Percentiles rank a stretch among this genome's conserved stretches.
These are phyloP conservation scores for Carassius auratus DNA, from an alignment of 2,113 vertebrate genomes.

Conservation along the genomic window DNA sequence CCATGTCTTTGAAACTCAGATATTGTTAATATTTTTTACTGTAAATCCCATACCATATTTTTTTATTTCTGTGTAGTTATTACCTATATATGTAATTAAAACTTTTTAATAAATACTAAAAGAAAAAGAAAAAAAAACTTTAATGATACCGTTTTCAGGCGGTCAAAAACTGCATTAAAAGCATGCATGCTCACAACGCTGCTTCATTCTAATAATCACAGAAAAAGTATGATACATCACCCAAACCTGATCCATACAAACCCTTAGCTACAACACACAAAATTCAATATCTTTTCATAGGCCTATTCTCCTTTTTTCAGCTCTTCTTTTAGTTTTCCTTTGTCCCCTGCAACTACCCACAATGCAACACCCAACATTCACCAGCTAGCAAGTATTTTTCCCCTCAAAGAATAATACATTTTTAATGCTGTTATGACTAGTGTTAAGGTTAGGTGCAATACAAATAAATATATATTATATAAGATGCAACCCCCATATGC, in stretches of 20 bases:
- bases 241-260: neutral
- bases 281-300: neutral
- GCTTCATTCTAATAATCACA: neutral
- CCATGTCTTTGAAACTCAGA: no score
- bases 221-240: neutral
- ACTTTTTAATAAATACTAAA: neutral
- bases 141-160: neutral
- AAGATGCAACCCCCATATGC: neutral
- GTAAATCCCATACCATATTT: neutral
- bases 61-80: neutral
- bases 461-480: neutral
- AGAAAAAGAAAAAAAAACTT: no score
- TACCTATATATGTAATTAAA: neutral
- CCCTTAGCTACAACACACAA: neutral
- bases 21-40: no score
- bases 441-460: neutral
- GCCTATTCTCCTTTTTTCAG: neutral
- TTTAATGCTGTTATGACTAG: neutral
- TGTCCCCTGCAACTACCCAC: neutral
- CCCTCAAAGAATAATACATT: conserved; percentile 1
- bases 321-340: neutral
- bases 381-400: neutral
- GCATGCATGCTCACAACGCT: neutral
- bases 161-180: neutral
- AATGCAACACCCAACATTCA: neutral